Evolutionary conservation across 53 echinoderm and acorn worm species (phyloP), one percentile per base, ranked within the genome.

Genomic region (Echinarachnius parma): DNA sequence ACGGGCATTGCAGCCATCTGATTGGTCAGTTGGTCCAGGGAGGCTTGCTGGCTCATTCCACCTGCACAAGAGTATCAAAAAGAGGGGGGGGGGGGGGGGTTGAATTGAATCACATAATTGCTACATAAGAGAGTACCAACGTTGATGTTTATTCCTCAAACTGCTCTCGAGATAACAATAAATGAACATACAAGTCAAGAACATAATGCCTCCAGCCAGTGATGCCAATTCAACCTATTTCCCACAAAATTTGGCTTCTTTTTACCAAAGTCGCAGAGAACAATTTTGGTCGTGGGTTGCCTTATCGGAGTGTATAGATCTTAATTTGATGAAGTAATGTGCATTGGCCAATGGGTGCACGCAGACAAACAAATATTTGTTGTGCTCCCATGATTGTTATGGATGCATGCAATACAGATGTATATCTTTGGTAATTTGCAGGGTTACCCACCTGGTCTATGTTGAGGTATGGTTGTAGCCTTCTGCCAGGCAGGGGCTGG

Each of bases 391-490:
- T n/a, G 52, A 50, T 16, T 10, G 19, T 4, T 4, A 50, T 11
- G 19, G 52, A 19, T 4, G 52, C 9, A 19, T 4, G 52, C 16
- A 50, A 19, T 11, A 19, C 16, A 50, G 52, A 19, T 13, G 20
- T 19, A 50, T 4, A n/a, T n/a, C n/a, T n/a, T n/a, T n/a, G 52
- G 52, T 5, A 5, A 57, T 7, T 5, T 8, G 57, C 26, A 57
- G 16, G 26, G 5, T 4, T 31, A 2, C 53, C 34, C 53, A 69
- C 70, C 70, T 33, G 70, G 70, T 34, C 53, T 69, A 22, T 69
- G 31, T 53, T 53, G 70, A 22, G 70, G 70, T 53, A 69, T 69
- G 24, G 70, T 69, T 4, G 70, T 69, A 5, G 53, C 70, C 8
- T 0, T 21, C 36, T 69, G 70, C 70, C 53, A 69, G 2, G 70